These are phyloP conservation scores for Rhingia rostrata DNA, from an alignment of 2,888 invertebrate genomes.

Conservation along the genomic window DNA sequence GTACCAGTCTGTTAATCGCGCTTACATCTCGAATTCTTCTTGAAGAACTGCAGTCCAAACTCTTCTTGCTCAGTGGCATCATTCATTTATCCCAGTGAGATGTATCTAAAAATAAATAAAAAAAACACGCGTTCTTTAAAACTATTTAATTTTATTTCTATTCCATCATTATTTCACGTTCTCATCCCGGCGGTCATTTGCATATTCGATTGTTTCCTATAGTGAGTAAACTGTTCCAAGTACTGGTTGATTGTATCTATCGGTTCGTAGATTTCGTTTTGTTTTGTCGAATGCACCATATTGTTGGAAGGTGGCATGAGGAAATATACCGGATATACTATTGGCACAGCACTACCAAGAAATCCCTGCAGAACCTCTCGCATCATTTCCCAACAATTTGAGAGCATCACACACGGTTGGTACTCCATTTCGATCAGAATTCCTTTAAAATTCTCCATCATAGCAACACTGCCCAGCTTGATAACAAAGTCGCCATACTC, in stretches of 20 bases:
- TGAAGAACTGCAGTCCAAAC: too few relatives aligned
- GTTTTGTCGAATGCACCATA: conserved; percentile 80
- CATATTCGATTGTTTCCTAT: conserved; percentile 88
- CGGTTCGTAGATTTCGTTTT: conserved; percentile 89
- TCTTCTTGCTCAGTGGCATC: too few relatives aligned
- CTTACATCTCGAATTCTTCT: too few relatives aligned
- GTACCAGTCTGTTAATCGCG: too few relatives aligned
- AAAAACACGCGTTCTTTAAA: conserved; percentile 1
- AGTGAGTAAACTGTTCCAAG: conserved; percentile 95
- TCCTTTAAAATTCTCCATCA: conserved; percentile 96
- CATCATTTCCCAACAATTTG: conserved; percentile 95
- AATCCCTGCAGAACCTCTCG: conserved; percentile 96
- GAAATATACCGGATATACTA: conserved; percentile 88
- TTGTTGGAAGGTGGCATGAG: conserved; percentile 80
- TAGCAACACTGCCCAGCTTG: conserved; percentile 95
- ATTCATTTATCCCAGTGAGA: not conserved
- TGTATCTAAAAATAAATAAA: not conserved
- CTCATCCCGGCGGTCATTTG: conserved; percentile 68
- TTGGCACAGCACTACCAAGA: conserved; percentile 89
- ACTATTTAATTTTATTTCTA: conserved; percentile 48
- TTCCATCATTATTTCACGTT: conserved; percentile 17
- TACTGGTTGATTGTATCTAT: conserved; percentile 97
- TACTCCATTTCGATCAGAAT: conserved; percentile 97
- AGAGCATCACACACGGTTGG: conserved; percentile 93
- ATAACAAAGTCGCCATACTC: conserved; percentile 96